Percentiles rank a stretch among this genome's conserved stretches.
phyloP scores from a whole-genome alignment of 1,140 invertebrate species.

The Coptotermes formosanus region DNA sequence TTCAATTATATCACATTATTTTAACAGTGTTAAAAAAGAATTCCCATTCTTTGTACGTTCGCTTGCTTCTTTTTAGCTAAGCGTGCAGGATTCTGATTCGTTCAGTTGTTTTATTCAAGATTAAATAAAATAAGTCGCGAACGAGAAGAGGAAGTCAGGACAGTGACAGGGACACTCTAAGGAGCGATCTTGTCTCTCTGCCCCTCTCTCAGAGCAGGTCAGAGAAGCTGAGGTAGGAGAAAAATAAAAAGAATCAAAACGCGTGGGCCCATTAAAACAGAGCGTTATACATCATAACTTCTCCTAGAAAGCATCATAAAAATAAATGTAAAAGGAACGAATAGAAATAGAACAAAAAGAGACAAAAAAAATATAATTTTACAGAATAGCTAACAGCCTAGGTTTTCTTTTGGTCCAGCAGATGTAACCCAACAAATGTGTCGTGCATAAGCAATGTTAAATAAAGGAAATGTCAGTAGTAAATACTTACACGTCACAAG shows the following conservation, averaged over 20 bases:
- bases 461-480: neutral
- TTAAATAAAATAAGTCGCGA: neutral
- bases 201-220: neutral
- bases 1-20: constrained; percentile 15
- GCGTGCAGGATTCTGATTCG: neutral
- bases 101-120: neutral
- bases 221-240: constrained; percentile 1
- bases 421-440: neutral
- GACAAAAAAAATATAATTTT: neutral
- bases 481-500: neutral
- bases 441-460: neutral
- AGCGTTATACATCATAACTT: neutral
- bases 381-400: neutral
- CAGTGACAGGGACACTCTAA: neutral
- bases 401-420: neutral
- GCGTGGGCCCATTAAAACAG: constrained; percentile 3
- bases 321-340: neutral
- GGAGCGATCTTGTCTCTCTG: neutral
- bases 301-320: neutral
- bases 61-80: neutral
- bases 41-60: neutral
- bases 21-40: neutral
- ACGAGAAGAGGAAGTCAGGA: neutral
- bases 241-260: constrained; percentile 24
- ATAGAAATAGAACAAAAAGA: neutral